phyloP scores from a whole-genome alignment of 2,113 vertebrate species.

The Boulengeromyrus knoepffleri region DNA sequence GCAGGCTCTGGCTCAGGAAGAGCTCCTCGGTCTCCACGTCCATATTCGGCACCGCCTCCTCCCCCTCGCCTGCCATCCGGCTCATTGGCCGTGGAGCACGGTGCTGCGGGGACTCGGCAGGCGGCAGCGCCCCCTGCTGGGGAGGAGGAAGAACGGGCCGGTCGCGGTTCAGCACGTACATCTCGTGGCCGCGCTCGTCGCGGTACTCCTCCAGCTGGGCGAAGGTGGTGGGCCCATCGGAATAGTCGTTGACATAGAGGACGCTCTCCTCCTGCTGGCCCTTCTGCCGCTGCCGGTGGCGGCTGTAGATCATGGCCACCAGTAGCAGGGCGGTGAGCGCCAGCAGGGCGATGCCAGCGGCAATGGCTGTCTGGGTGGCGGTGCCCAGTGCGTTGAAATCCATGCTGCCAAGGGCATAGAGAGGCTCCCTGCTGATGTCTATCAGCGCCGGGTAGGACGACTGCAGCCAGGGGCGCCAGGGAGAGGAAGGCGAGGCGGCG shows the following conservation, averaged over 20 bases:
- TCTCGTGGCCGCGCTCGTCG: conserved; percentile 75
- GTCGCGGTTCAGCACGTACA: conserved; percentile 80
- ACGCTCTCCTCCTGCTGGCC: conserved; percentile 70
- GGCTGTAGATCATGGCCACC: conserved; percentile 73
- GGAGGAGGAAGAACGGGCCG: conserved; percentile 57
- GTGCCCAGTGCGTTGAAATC: conserved; percentile 76
- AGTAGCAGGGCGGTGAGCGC: conserved; percentile 74
- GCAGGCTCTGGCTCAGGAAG: conserved; percentile 65
- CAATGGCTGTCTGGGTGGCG: conserved; percentile 74
- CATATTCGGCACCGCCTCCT: conserved; percentile 51
- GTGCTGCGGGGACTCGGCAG: conserved; percentile 46
- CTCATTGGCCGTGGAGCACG: conserved; percentile 55
- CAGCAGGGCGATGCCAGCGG: conserved; percentile 76
- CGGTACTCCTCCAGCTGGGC: conserved; percentile 82
- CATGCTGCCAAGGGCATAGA: conserved; percentile 75
- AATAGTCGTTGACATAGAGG: conserved; percentile 81
- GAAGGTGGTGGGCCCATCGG: conserved; percentile 78
- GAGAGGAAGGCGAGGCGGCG: conserved; percentile 45
- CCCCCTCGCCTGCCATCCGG: conserved; percentile 56
- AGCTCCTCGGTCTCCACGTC: conserved; percentile 56
- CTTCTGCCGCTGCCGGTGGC: conserved; percentile 66
- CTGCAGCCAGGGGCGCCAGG: conserved; percentile 35
- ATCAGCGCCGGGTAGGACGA: conserved; percentile 49
- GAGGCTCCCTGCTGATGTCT: conserved; percentile 65
- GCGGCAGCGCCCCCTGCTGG: conserved; percentile 48